phyloP scores from a whole-genome alignment of 2,888 invertebrate genomes.

The Ophioninae sp. region DNA sequence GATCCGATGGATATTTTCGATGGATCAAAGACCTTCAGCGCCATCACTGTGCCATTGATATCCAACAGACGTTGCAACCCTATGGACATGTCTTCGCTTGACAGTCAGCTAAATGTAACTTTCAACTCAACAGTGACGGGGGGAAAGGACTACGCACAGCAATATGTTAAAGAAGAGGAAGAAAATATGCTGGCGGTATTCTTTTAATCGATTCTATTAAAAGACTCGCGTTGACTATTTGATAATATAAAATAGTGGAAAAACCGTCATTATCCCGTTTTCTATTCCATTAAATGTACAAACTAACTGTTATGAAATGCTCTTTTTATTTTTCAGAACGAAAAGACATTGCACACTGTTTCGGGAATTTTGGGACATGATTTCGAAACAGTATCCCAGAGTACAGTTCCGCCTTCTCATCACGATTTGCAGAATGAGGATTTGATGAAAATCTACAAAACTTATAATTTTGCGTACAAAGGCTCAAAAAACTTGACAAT shows the following conservation, averaged over 20 bases:
- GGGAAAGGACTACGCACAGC: conserved; percentile 73
- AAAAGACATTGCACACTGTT: background rate
- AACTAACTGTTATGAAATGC: background rate
- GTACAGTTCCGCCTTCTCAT: conserved; percentile 68
- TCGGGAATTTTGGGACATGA: conserved; percentile 29
- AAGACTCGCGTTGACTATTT: background rate
- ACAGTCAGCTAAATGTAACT: conserved; percentile 42
- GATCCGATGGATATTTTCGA: conserved; percentile 65
- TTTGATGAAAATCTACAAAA: conserved; percentile 73
- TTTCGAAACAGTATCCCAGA: conserved; percentile 73
- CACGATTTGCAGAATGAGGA: conserved; percentile 67
- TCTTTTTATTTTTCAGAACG: conserved; percentile 47
- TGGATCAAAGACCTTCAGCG: conserved; percentile 47
- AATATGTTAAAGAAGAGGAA: conserved; percentile 75
- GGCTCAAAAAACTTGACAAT: conserved; percentile 74
- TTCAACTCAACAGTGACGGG: conserved; percentile 4
- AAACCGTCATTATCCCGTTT: background rate
- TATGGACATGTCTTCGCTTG: conserved; percentile 24
- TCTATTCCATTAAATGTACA: background rate
- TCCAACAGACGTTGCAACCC: conserved; percentile 20
- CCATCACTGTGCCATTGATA: conserved; percentile 36
- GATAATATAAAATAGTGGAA: background rate
- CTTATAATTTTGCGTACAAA: conserved; percentile 75
- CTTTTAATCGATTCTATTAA: background rate
- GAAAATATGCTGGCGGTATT: conserved; percentile 70